A percentile compares a stretch with the other conserved stretches of the same genome.
Conservation (phyloP, 1,140 invertebrate species). For the Ips typographus region DNA sequence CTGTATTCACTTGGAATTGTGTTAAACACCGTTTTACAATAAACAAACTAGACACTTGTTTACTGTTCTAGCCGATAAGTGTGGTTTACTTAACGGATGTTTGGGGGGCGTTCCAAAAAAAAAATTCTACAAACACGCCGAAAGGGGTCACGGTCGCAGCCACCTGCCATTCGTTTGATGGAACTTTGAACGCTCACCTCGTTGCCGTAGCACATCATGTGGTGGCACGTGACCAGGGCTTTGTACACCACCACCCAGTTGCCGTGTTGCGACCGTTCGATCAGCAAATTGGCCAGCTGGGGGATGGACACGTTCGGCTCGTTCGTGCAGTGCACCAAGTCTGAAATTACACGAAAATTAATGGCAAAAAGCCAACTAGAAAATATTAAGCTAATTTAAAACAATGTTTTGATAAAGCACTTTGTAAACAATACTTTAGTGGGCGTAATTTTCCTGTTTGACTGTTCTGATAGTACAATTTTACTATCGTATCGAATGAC, state of each 20-base stretch:
- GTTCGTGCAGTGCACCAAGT: slow-evolving; percentile 98
- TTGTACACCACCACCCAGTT: slow-evolving; percentile 99
- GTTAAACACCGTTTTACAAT: too few relatives aligned
- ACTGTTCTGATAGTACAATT: too few relatives aligned
- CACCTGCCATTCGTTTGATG: neutral
- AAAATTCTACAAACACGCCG: slow-evolving; percentile 44
- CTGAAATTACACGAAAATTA: slow-evolving; percentile 63
- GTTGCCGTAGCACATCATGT: slow-evolving; percentile 99
- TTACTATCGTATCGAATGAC: too few relatives aligned
- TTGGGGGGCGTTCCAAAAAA: slow-evolving; percentile 95
- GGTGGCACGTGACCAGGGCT: slow-evolving; percentile 96
- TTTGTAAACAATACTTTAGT: too few relatives aligned
- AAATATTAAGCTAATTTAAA: too few relatives aligned
- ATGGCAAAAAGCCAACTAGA: neutral
- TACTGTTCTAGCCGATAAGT: too few relatives aligned
- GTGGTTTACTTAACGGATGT: too few relatives aligned
- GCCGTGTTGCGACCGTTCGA: slow-evolving; percentile 95
- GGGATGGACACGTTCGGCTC: slow-evolving; percentile 99
- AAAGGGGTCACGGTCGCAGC: slow-evolving; percentile 2
- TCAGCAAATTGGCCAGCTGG: slow-evolving; percentile 95
- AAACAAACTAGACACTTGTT: too few relatives aligned
- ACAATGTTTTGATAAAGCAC: too few relatives aligned
- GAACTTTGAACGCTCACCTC: slow-evolving; percentile 69
- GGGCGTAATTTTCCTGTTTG: too few relatives aligned
- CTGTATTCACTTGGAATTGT: too few relatives aligned